These are phyloP conservation scores for Suillia variegata DNA, from an alignment of 2,888 invertebrate genomes.

Conservation along the genomic window DNA sequence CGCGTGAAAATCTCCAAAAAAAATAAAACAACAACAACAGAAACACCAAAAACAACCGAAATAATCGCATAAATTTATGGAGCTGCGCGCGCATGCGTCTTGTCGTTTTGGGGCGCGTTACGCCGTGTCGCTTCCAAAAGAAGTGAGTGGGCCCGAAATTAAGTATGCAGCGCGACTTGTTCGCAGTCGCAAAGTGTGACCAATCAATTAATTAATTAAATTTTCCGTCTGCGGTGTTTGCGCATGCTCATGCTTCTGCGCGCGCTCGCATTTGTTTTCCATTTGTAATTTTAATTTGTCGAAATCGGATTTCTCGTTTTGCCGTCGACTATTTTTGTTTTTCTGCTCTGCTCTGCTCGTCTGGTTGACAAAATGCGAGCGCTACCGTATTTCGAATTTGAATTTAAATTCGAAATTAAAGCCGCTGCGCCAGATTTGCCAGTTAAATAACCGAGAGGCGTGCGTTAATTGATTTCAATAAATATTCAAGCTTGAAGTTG, in stretches of 20 bases:
- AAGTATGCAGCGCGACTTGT: background rate
- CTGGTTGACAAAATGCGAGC: too few species aligned
- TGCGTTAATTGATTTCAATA: too few species aligned
- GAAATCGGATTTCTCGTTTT: constrained; percentile 51
- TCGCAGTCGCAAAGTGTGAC: background rate
- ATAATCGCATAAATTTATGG: background rate
- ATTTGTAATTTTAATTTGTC: constrained; percentile 53
- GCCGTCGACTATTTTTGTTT: background rate
- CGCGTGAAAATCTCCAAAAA: background rate
- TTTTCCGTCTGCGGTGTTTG: constrained; percentile 35
- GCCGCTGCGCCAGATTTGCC: too few species aligned
- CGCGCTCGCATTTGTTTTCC: too few species aligned
- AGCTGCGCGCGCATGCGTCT: background rate
- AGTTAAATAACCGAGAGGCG: too few species aligned
- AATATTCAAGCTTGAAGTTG: too few species aligned
- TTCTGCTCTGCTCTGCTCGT: too few species aligned
- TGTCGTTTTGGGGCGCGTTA: background rate
- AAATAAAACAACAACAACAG: too few species aligned
- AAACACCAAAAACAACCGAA: background rate
- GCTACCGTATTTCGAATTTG: background rate
- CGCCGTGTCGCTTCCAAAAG: background rate
- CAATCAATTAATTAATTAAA: constrained; percentile 1
- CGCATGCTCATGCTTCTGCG: too few species aligned
- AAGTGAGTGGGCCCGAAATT: background rate
- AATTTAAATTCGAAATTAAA: background rate